Evolutionary conservation across 2,888 invertebrate genomes (phyloP), one percentile per base, ranked within the genome.

Genomic region (Campoplex nolae): DNA sequence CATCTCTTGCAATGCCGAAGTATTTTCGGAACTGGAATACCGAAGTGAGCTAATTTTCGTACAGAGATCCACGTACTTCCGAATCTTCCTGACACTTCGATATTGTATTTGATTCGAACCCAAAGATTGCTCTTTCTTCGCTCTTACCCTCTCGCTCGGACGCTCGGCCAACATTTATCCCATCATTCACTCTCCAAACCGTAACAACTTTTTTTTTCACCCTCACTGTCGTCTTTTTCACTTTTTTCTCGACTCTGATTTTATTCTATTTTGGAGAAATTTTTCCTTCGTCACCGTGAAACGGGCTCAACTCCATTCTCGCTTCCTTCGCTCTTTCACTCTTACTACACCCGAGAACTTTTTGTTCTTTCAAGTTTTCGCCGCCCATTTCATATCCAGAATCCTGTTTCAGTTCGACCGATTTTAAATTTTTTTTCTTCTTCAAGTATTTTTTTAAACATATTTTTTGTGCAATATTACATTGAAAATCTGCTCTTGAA

Each of bases 231-330:
- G 75, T 32, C 0, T 2, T 38, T 67, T 77, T 28, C 18, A 8
- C 16, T 23, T 56, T 35, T 67, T 56, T 11, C 68, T 9, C 42
- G 8, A 11, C 35, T 51, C 65, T 45, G n/a, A 18, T 18, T 83
- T 73, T 58, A 62, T 71, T 65, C 28, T 7, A 48, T 67, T 18
- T 38, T 48, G 35, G 32, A 62, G 28, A 73, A 58, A 58, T 75
- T 80, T 28, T 70, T 70, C 54, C 65, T 77, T 75, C 70, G 73
- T 84, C 77, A 84, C 51, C 77, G 84, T 42, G 68, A 65, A 65
- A 74, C 62, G 35, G 73, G 67, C 68, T 75, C 42, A 18, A 75
- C 74, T 62, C 32, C 62, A 70, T 81, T 81, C 75, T 85, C 67
- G 45, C 35, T 45, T 67, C 38, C 38, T 51, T 68, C 68, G 13